phyloP scores from a whole-genome alignment of 2,113 vertebrate genomes.

The Coryphaenoides rupestris region DNA sequence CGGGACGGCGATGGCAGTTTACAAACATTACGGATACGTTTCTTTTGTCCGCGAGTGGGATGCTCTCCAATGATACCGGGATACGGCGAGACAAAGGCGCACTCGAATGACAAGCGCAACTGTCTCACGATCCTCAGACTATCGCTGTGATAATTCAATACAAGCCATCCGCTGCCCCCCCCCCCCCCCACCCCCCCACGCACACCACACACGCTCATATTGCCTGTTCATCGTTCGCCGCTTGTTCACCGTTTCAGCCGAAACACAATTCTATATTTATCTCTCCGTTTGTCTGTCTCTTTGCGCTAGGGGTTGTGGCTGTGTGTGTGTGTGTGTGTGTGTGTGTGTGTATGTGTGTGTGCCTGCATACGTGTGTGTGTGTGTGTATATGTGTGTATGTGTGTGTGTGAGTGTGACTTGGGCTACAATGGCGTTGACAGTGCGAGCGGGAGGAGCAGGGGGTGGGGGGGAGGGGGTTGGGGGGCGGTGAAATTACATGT shows the following conservation, averaged over 20 bases:
- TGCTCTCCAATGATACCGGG: slow-evolving; percentile 22
- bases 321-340: slow-evolving; percentile 8
- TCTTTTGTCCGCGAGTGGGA: slow-evolving; percentile 39
- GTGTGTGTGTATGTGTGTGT: slow-evolving; percentile 8
- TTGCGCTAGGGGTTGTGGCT: slow-evolving; percentile 2
- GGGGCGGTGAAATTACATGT: slow-evolving; percentile 71
- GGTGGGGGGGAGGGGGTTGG: slow-evolving; percentile 45
- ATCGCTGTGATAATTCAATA: too few species aligned
- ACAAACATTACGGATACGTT: slow-evolving; percentile 38
- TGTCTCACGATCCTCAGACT: slow-evolving; percentile 15
- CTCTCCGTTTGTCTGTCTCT: slow-evolving; percentile 8
- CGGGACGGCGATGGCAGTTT: slow-evolving; percentile 15
- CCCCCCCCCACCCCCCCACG: slow-evolving; percentile 16
- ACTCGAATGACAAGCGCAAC: slow-evolving; percentile 41
- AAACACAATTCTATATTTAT: background rate
- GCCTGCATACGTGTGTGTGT: slow-evolving; percentile 3
- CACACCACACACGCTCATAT: too few species aligned
- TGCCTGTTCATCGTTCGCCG: too few species aligned
- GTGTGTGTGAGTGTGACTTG: slow-evolving; percentile 1
- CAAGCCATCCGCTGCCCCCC: slow-evolving; percentile 3
- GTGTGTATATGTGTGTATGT: slow-evolving; percentile 10
- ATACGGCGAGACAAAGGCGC: slow-evolving; percentile 34
- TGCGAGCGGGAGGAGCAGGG: background rate
- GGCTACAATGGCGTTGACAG: slow-evolving; percentile 27
- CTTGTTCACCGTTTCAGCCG: too few species aligned